Evolutionary conservation across 2,113 vertebrate genomes (phyloP).

Genomic region (Leptobrachium leishanense): DNA sequence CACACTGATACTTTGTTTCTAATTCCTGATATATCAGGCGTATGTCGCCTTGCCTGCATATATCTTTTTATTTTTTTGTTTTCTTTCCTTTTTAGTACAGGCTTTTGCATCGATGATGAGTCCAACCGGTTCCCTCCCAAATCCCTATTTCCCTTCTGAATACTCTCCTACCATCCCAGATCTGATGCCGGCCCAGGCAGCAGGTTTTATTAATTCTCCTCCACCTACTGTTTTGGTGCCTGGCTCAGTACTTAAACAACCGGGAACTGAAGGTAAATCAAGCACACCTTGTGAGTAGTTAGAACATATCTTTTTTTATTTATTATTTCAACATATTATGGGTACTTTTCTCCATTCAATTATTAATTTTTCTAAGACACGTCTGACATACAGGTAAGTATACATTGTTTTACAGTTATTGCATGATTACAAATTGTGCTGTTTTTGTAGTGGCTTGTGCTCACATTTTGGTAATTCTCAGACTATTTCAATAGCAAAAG

Average conservation of each 20-base stretch:
- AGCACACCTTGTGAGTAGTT: not conserved
- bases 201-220: conserved; percentile 70
- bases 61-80: conserved; percentile 34
- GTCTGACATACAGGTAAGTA: no score
- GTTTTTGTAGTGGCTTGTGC: no score
- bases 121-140: conserved; percentile 79
- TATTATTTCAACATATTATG: not conserved
- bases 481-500: no score
- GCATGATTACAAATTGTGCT: no score
- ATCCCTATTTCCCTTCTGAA: conserved; percentile 76
- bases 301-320: not conserved
- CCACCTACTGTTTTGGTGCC: conserved; percentile 81
- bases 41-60: not conserved
- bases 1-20: not conserved
- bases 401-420: no score
- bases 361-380: no score
- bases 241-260: conserved; percentile 83
- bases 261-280: conserved; percentile 75
- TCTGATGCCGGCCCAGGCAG: conserved; percentile 74
- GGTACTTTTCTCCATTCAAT: not conserved
- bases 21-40: not conserved
- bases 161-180: conserved; percentile 72
- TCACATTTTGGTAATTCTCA: no score
- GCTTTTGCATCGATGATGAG: conserved; percentile 96
- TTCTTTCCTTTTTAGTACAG: conserved; percentile 74